A percentile compares a stretch with the other conserved stretches of the same genome.
These are phyloP conservation scores for Rugalucina vietnamica DNA, from an alignment of 2,888 invertebrate genomes.

Conservation along the genomic window DNA sequence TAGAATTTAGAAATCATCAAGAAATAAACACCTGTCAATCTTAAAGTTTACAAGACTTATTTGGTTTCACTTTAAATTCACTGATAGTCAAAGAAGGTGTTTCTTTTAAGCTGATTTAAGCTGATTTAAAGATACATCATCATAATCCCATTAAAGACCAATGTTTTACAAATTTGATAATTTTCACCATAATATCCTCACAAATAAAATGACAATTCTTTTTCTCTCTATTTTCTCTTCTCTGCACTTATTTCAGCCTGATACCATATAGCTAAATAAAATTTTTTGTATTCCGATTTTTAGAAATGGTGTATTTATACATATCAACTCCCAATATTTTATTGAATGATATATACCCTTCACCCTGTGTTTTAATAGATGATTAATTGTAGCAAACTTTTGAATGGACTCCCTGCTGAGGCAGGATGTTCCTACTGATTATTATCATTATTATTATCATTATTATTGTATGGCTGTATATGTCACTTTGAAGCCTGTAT, in stretches of 20 bases:
- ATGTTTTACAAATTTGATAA: neutral
- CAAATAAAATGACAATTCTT: no score
- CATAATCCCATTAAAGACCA: neutral
- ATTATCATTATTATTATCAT: conserved; percentile 5
- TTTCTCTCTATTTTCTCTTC: no score
- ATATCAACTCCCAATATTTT: neutral
- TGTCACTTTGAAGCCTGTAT: neutral
- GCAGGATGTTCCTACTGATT: neutral
- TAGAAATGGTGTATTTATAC: neutral
- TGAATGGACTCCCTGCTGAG: conserved; percentile 9
- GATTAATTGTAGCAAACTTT: conserved; percentile 4
- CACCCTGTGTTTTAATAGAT: neutral
- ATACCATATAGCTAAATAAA: no score
- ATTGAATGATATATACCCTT: neutral
- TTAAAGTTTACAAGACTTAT: conserved; percentile 40
- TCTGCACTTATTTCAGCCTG: no score
- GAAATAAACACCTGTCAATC: conserved; percentile 54
- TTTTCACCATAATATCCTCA: no score
- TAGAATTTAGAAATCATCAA: neutral
- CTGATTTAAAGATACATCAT: neutral
- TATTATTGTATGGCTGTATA: conserved; percentile 3
- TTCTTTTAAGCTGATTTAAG: conserved; percentile 2
- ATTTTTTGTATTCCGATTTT: no score
- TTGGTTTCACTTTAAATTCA: conserved; percentile 56
- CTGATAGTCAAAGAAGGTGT: conserved; percentile 12